Base-by-base conservation (phyloP, 2,888 invertebrate genomes). In the Polymixis lichenea region DNA sequence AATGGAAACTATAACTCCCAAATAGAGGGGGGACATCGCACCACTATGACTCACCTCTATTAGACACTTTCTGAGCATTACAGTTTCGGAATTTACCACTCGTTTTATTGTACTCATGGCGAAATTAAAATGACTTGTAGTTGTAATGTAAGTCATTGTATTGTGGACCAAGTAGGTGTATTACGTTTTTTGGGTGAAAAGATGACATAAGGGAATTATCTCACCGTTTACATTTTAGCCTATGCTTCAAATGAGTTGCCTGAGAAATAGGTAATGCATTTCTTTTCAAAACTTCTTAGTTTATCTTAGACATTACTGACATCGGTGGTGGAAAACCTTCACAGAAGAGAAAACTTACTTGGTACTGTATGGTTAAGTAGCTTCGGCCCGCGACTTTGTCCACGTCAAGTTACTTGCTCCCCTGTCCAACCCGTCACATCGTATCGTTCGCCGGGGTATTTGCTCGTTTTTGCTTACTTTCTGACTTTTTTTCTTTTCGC, bases 21-120 rank as follows among this genome's bases (percentile, higher is more conserved):
- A 70, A 61, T 61, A 72, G 62, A 69, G 83, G 61, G 77, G 77
- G 51, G 60, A 75, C 67, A 82, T 82, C 83, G 38, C 73, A 73
- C 82, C 70, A 82, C 60, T 74, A 74, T 87, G 87, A 87, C 69
- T 88, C 88, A 87, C 82, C 69, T 58, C 75, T 78, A 82, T 82
- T 88, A 87, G 84, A 75, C 76, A 83, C 78, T 88, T 83, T 87
- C 87, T 60, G 83, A 75, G 74, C 79, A 84, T 80, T 80, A 87
- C 80, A 17, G 79, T 84, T 82, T 80, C 82, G 78, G 85, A 83
- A 86, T 78, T 67, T 67, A 43, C 65, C 66, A 78, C 72, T 77
- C 28, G 65, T 77, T 82, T 85, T 84, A 69, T 85, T 82, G 78
- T 82, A 55, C 64, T 78, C 69, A 66, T 82, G 80, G 58, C 68